Evolutionary conservation across 2,113 vertebrate species (phyloP).

Genomic region (Tetraodon nigroviridis): DNA sequence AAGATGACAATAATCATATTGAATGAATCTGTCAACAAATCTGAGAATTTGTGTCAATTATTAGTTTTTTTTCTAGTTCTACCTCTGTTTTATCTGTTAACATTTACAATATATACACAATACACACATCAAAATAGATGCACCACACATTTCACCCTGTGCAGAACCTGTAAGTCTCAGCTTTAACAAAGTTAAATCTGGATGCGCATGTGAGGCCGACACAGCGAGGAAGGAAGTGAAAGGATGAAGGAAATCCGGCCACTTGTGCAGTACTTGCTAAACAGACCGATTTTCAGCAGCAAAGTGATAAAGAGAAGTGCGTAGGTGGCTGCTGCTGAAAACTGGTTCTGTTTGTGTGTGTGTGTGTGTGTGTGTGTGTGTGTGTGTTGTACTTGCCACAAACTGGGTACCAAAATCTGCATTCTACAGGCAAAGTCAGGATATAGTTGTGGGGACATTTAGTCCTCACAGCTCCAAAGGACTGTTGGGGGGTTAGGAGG

Average conservation of each 20-base stretch:
- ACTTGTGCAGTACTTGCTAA: slow-evolving; percentile 44
- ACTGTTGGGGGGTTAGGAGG: no score
- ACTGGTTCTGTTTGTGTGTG: slow-evolving; percentile 13
- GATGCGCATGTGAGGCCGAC: slow-evolving; percentile 1
- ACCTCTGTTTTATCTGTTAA: no score
- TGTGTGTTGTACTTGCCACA: background rate
- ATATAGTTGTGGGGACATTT: no score
- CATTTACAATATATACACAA: no score
- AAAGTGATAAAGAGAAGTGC: slow-evolving; percentile 52
- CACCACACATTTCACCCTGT: background rate
- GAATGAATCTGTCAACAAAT: no score
- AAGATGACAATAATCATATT: no score
- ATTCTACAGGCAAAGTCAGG: no score
- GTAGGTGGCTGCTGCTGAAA: slow-evolving; percentile 54
- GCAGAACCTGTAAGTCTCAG: slow-evolving; percentile 6
- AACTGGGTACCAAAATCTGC: no score
- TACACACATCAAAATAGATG: background rate
- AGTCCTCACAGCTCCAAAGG: no score
- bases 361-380: slow-evolving; percentile 19
- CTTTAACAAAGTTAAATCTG: background rate
- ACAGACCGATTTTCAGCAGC: slow-evolving; percentile 39
- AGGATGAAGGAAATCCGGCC: slow-evolving; percentile 27
- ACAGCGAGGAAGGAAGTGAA: slow-evolving; percentile 33
- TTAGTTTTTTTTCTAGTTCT: no score
- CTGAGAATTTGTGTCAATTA: no score